These are phyloP conservation scores for Oreotrochilus melanogaster DNA, from an alignment of 2,113 vertebrate species.

Conservation along the genomic window DNA sequence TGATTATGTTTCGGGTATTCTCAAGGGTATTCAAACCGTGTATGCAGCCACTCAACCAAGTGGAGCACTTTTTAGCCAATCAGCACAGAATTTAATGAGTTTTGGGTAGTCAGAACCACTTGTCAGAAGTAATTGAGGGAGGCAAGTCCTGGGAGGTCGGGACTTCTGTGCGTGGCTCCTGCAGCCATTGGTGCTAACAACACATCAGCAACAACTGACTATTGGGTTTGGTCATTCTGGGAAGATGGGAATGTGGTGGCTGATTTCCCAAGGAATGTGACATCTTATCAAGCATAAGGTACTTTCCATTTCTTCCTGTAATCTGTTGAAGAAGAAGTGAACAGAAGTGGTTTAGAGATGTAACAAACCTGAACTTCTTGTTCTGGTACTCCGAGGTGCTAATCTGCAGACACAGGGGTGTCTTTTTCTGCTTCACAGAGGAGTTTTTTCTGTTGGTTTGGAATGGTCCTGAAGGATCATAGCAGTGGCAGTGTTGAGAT, in stretches of 20 bases:
- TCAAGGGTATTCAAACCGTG: not conserved
- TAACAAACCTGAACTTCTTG: not conserved
- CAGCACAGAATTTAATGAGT: not conserved
- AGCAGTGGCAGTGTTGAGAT: conserved; percentile 36
- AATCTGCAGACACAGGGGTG: not conserved
- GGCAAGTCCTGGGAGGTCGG: conserved; percentile 19
- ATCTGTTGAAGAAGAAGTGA: conserved; percentile 69
- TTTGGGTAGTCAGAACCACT: conserved; percentile 55
- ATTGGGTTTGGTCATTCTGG: conserved; percentile 58
- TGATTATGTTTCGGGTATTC: not conserved
- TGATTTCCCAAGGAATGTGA: conserved; percentile 68
- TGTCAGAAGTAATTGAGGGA: conserved; percentile 9
- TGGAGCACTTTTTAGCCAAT: conserved; percentile 36
- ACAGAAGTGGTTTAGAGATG: conserved; percentile 57
- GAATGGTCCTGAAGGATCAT: conserved; percentile 12
- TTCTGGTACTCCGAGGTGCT: conserved; percentile 55
- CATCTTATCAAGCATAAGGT: conserved; percentile 75
- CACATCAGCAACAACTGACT: conserved; percentile 63
- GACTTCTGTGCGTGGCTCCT: conserved; percentile 58
- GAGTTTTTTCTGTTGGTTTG: no score
- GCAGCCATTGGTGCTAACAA: conserved; percentile 80
- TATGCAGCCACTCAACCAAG: not conserved
- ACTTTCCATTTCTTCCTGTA: conserved; percentile 76
- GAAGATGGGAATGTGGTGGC: conserved; percentile 70
- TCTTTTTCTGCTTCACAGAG: not conserved